A percentile compares a stretch with the other conserved stretches of the same genome.
Conservation (phyloP, 2,888 invertebrate genomes). For the Arrhopalites spinosus region DNA sequence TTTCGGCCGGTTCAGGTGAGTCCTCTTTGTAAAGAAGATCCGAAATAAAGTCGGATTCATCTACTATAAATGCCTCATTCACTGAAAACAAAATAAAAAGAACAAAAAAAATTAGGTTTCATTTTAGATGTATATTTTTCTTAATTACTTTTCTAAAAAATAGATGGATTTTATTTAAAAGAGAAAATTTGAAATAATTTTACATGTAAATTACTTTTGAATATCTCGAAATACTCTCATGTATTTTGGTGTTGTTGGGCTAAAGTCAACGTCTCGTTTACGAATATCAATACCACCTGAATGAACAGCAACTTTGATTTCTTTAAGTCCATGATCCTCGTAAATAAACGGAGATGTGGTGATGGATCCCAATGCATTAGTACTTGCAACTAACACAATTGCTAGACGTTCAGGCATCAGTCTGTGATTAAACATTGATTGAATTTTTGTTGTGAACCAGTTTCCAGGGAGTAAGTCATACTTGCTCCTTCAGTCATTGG, state of each 20-base stretch:
- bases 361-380: constrained; percentile 6
- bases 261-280: constrained; percentile 14
- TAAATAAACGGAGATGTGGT: constrained; percentile 13
- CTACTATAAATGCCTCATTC: too few relatives aligned
- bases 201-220: too few relatives aligned
- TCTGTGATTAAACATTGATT: constrained; percentile 40
- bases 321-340: constrained; percentile 9
- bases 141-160: too few relatives aligned
- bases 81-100: too few relatives aligned
- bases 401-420: constrained; percentile 39
- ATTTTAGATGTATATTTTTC: too few relatives aligned
- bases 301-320: constrained; percentile 9
- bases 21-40: too few relatives aligned
- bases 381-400: constrained; percentile 29
- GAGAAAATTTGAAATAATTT: too few relatives aligned
- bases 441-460: constrained; percentile 23
- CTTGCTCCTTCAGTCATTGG: constrained; percentile 33
- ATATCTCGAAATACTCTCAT: constrained; percentile 6
- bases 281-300: not conserved
- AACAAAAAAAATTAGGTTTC: too few relatives aligned
- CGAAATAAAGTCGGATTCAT: too few relatives aligned
- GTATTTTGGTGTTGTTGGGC: not conserved
- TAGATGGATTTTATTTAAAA: too few relatives aligned
- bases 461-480: constrained; percentile 34
- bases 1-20: too few relatives aligned